Percentiles rank a stretch among this genome's conserved stretches.
These are phyloP conservation scores for Brachypalpus laphriformis DNA, from an alignment of 2,888 invertebrate species.

Conservation along the genomic window DNA sequence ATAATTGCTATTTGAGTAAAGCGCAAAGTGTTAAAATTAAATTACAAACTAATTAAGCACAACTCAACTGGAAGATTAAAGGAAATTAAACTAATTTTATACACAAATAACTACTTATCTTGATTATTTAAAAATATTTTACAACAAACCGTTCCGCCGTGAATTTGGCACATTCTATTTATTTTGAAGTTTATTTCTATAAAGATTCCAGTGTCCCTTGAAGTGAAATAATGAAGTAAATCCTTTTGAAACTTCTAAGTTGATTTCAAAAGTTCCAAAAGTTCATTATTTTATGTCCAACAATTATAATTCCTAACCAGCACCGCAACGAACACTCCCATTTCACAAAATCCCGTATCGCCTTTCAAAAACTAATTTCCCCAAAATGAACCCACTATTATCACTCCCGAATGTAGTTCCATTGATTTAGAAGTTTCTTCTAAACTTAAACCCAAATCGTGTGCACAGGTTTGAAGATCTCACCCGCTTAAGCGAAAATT, in stretches of 20 bases:
- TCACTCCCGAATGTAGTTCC: not conserved
- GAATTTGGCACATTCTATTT: not conserved
- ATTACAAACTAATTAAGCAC: slow-evolving; percentile 22
- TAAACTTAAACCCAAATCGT: slow-evolving; percentile 17
- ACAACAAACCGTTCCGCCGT: too few species aligned
- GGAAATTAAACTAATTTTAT: not conserved
- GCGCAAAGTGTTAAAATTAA: slow-evolving; percentile 4
- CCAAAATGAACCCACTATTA: not conserved
- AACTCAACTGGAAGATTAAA: slow-evolving; percentile 22
- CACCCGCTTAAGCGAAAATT: not conserved
- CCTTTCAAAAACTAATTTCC: not conserved
- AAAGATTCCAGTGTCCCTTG: not conserved
- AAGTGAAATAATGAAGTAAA: not conserved
- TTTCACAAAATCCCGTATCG: too few species aligned
- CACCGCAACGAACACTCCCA: too few species aligned
- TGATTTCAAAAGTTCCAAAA: not conserved
- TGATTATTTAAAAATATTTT: not conserved
- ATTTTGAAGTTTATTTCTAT: not conserved
- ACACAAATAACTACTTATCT: not conserved
- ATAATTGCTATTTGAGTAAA: not conserved
- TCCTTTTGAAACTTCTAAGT: too few species aligned
- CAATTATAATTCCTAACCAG: not conserved
- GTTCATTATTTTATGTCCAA: too few species aligned
- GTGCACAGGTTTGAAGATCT: not conserved
- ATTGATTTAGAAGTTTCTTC: too few species aligned